Base-by-base conservation (phyloP, 1,140 invertebrate genomes). In the Bathynomus jamesi region DNA sequence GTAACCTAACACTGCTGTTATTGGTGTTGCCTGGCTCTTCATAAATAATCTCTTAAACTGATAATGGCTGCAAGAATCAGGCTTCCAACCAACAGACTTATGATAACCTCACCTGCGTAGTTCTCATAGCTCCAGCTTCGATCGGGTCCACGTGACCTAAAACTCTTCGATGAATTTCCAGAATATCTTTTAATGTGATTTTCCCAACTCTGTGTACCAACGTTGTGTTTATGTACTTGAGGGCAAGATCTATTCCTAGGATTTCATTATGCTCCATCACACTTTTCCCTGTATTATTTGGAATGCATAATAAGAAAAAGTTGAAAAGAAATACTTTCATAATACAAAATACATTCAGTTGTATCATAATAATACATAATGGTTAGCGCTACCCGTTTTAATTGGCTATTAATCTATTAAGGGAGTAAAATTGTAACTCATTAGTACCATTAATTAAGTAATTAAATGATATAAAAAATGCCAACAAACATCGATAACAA, bases 231-330 rank as follows among this genome's bases (percentile, higher is more conserved):
- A 99, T 90, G 81, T 91, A 99, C 79, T 95, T 94, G 85, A 99
- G 89, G 2, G 96, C 96, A 28, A 93, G 87, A 84, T 99, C 95
- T 80, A 99, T 82, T 67, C 94, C 93, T 28, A 96, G 82, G 79
- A 96, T 93, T 84, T 99, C 96, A 86, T 98, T 98, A 80, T 99
- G 96, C 80, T 99, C 96, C 72, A 94, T 87, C 30, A 99, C 89
- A 81, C 93, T 96, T 83, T 98, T 98, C 13, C 78, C 78, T 77
- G 71, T 0, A 69, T 17, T 53, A 53, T n/a, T n/a, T n/a, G n/a
- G n/a, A n/a, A n/a, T n/a, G n/a, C n/a, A n/a, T 27, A 69, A 25
- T 0, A 7, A 65, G 64, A 65, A 28, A 65, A n/a, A n/a, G n/a
- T n/a, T n/a, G n/a, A n/a, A n/a, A n/a, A n/a, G n/a, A n/a, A n/a